Percentiles rank a stretch among this genome's conserved stretches.
These are phyloP conservation scores for Pangasius krempfi DNA, from an alignment of 2,797 vertebrate genomes.

Conservation along the genomic window DNA sequence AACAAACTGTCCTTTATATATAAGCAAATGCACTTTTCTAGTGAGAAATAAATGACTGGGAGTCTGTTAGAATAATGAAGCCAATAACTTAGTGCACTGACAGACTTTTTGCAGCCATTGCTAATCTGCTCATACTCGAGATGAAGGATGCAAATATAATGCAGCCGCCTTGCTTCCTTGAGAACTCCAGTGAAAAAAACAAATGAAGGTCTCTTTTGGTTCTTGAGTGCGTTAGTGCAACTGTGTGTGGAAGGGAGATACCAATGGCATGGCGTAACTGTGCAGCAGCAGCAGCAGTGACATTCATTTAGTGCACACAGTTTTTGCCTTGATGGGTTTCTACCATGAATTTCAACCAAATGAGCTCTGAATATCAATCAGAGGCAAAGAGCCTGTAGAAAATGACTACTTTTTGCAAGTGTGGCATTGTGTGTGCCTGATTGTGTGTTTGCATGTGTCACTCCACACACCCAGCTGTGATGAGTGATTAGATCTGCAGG, in stretches of 20 bases:
- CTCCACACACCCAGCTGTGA: slow-evolving; percentile 67
- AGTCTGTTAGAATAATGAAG: slow-evolving; percentile 33
- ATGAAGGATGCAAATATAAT: slow-evolving; percentile 24
- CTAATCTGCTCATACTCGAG: neutral
- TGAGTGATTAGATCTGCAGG: slow-evolving; percentile 72
- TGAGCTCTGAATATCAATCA: slow-evolving; percentile 61
- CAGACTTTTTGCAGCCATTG: slow-evolving; percentile 15
- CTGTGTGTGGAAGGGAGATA: slow-evolving; percentile 17
- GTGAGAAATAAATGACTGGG: slow-evolving; percentile 19
- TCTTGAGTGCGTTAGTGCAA: neutral
- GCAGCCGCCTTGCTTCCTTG: neutral
- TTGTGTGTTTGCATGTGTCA: slow-evolving; percentile 39
- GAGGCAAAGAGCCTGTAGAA: slow-evolving; percentile 26
- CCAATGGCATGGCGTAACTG: slow-evolving; percentile 7
- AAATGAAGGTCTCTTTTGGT: neutral
- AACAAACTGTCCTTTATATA: slow-evolving; percentile 15
- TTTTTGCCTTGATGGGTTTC: slow-evolving; percentile 16
- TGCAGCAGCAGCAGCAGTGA: neutral
- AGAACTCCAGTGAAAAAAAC: neutral
- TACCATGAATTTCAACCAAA: slow-evolving; percentile 34
- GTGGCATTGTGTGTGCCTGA: slow-evolving; percentile 36
- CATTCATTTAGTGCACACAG: slow-evolving; percentile 5
- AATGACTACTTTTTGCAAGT: slow-evolving; percentile 31
- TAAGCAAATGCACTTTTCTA: neutral
- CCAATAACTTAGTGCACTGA: slow-evolving; percentile 25